Evolutionary conservation across 2,888 invertebrate species (phyloP).

Genomic region (Bembecia ichneumoniformis): DNA sequence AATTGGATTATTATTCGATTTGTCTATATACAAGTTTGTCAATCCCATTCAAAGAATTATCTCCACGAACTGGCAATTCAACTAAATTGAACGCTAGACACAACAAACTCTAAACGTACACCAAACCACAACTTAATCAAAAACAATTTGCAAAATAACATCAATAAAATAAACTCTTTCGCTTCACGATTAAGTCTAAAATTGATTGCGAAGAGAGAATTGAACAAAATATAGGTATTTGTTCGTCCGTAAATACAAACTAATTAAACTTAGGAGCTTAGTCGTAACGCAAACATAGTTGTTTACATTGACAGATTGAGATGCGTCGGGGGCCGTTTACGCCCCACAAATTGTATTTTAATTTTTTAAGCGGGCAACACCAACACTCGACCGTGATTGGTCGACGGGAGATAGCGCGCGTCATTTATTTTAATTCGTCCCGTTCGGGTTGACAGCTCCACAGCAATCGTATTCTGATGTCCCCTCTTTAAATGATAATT

Average conservation of each 20-base stretch:
- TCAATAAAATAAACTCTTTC: not conserved
- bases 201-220: not conserved
- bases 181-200: not conserved
- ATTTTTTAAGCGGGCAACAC: conserved; percentile 67
- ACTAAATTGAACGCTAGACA: conserved; percentile 13
- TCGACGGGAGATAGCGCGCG: conserved; percentile 40
- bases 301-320: conserved; percentile 61
- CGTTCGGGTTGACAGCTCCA: conserved; percentile 5
- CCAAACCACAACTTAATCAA: not conserved
- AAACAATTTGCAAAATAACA: not conserved
- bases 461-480: conserved; percentile 2
- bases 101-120: not conserved
- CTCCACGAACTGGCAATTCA: conserved; percentile 12
- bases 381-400: conserved; percentile 37
- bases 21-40: conserved; percentile 33
- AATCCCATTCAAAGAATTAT: conserved; percentile 26
- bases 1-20: conserved; percentile 6
- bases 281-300: conserved; percentile 50
- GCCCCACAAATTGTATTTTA: conserved; percentile 59
- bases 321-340: conserved; percentile 25
- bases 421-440: conserved; percentile 70
- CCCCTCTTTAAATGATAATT: conserved; percentile 18
- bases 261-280: conserved; percentile 43
- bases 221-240: not conserved
- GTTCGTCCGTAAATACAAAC: conserved; percentile 24